phyloP scores from a whole-genome alignment of 2,113 vertebrate species.

The Grammomys dolichurus region DNA sequence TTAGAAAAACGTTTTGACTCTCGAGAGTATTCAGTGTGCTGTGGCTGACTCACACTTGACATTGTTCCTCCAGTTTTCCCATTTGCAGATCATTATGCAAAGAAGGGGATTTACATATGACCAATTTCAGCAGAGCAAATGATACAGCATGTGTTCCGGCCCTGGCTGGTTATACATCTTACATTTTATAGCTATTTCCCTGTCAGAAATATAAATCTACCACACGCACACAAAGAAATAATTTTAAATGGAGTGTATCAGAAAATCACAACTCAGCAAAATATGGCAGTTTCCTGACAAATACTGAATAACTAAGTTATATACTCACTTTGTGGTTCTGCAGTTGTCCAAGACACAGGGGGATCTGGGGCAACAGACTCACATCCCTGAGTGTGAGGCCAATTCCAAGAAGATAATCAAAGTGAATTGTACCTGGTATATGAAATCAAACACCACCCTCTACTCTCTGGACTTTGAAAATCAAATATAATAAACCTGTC shows the following conservation, averaged over 20 bases:
- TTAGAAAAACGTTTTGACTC: background rate
- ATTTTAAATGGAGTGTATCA: constrained; percentile 59
- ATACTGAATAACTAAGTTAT: constrained; percentile 16
- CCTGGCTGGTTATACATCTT: constrained; percentile 19
- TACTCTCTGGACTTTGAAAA: constrained; percentile 39
- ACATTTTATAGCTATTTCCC: constrained; percentile 56
- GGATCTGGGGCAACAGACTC: background rate
- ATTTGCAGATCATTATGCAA: background rate
- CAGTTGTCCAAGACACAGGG: background rate
- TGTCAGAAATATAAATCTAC: constrained; percentile 49
- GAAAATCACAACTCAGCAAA: constrained; percentile 64
- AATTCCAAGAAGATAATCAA: constrained; percentile 67
- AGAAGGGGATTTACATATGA: background rate
- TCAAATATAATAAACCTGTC: constrained; percentile 73
- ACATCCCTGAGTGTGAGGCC: background rate
- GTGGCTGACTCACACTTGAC: background rate
- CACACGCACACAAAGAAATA: background rate
- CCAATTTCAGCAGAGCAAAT: constrained; percentile 33
- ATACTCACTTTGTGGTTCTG: background rate
- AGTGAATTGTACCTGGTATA: constrained; percentile 55
- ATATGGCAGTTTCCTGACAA: constrained; percentile 43
- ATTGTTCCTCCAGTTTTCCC: background rate
- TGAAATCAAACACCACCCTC: constrained; percentile 62
- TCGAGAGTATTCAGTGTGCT: background rate
- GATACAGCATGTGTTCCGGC: background rate